Evolutionary conservation across 2,888 invertebrate genomes (phyloP).

Genomic region (Mesorhabditis spiculigera): DNA sequence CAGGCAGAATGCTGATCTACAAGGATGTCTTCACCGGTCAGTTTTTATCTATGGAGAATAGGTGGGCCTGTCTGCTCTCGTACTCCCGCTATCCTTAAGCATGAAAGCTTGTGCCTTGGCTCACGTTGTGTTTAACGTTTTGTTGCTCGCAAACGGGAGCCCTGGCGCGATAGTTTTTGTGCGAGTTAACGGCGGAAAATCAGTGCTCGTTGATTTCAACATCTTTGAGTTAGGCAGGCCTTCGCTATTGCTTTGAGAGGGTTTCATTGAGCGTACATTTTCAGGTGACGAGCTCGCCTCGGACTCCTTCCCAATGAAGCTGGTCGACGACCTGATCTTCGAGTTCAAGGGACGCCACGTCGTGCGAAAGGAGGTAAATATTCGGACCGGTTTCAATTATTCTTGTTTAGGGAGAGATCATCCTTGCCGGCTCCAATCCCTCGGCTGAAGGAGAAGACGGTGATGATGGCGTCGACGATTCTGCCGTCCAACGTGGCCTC

Average conservation of each 20-base stretch:
- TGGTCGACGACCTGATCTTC: conserved; percentile 86
- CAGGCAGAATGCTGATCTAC: conserved; percentile 83
- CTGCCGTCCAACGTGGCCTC: conserved; percentile 76
- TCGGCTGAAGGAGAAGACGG: conserved; percentile 79
- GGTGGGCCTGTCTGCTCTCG: background rate
- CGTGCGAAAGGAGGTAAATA: conserved; percentile 42
- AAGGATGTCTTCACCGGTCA: conserved; percentile 90
- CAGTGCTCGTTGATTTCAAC: background rate
- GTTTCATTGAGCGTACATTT: conserved; percentile 61
- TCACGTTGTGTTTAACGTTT: background rate
- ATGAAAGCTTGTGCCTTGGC: background rate
- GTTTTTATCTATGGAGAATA: conserved; percentile 44
- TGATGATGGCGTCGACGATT: conserved; percentile 65
- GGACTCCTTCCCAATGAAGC: conserved; percentile 86
- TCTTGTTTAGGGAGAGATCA: conserved; percentile 69
- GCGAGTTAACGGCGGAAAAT: conserved; percentile 1
- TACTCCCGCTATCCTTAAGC: conserved; percentile 24
- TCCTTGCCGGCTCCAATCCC: conserved; percentile 84
- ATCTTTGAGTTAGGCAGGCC: background rate
- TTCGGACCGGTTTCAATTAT: background rate
- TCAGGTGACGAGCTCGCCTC: conserved; percentile 97
- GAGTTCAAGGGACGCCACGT: conserved; percentile 72
- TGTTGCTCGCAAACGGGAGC: background rate
- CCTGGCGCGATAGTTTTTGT: background rate
- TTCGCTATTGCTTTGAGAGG: conserved; percentile 63